Base-by-base conservation (phyloP, 2,888 invertebrate species). In the Nomada fabriciana region DNA sequence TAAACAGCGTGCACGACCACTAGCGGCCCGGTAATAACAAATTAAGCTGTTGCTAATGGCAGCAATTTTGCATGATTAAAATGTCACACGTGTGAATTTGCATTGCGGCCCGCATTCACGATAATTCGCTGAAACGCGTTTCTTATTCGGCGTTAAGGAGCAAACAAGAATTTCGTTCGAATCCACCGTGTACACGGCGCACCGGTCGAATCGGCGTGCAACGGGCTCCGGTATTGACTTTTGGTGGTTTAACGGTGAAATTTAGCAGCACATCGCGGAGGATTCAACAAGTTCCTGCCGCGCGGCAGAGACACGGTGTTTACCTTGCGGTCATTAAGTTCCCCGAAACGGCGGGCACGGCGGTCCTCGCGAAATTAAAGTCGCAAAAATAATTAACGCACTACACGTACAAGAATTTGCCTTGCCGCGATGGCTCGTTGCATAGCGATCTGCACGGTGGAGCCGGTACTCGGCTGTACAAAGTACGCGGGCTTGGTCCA, bases 391-490 rank as follows among this genome's bases (percentile, higher is more conserved):
- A 84, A 82, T 86, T 87, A 86, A 82, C 85, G 73, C 82, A 78
- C 64, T 73, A 76, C 83, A 83, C 83, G 85, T 81, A 83, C 86
- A 73, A 76, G 75, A 71, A 74, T 77, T 76, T 86, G 71, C 65
- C 47, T 80, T 57, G 68, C 69, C 60, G 74, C 76, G 60, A 42
- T 20, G 76, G 65, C 3, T 73, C 60, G 75, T 77, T 77, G 77
- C 77, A 75, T 77, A 69, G 63, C 86, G 61, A 76, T 77, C 76
- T 10, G 74, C 47, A 13, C 65, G 63, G 80, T 57, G 25, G 59
- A 63, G 82, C 74, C 73, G 78, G 72, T 80, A 68, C 83, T 73
- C 29, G 75, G 20, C 61, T 61, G 71, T 76, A 74, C 80, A 71
- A 87, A 88, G 82, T 76, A 74, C 78, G 67, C 72, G 76, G 63